Evolutionary conservation across 2,888 invertebrate species (phyloP).

Genomic region (Griposia aprilina): DNA sequence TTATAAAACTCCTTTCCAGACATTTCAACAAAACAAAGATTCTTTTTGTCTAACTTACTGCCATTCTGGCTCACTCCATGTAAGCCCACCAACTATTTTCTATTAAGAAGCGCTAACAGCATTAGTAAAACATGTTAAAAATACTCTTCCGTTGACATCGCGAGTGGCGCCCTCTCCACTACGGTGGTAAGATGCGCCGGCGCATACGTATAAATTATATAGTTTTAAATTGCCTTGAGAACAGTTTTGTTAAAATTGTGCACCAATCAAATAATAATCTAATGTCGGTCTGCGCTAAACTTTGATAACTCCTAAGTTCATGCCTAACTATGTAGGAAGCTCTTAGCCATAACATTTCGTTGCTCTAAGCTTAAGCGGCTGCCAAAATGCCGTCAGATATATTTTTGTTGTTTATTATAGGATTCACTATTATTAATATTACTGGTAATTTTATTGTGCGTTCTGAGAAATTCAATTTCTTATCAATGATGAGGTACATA

Average conservation of each 20-base stretch:
- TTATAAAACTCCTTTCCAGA: background rate
- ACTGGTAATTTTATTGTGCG: constrained; percentile 39
- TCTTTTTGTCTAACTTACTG: too few relatives aligned
- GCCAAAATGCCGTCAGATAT: background rate
- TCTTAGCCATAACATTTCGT: background rate
- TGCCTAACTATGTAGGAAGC: background rate
- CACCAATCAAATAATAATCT: background rate
- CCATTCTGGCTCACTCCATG: constrained; percentile 62
- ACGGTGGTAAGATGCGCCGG: constrained; percentile 37
- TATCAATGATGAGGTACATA: constrained; percentile 46
- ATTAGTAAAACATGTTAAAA: constrained; percentile 80
- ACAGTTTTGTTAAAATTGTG: background rate
- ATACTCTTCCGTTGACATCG: constrained; percentile 82
- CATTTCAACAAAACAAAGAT: background rate
- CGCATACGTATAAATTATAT: constrained; percentile 27
- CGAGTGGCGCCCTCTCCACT: constrained; percentile 72
- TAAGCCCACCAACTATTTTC: constrained; percentile 70
- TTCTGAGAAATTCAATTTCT: constrained; percentile 46
- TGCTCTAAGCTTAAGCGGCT: background rate
- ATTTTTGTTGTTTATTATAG: background rate
- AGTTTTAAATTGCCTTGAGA: background rate
- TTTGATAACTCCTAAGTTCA: background rate
- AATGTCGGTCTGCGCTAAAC: background rate
- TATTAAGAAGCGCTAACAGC: constrained; percentile 83
- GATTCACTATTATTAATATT: constrained; percentile 25